phyloP scores from a whole-genome alignment of 2,888 invertebrate species.

The Mythimna loreyi region DNA sequence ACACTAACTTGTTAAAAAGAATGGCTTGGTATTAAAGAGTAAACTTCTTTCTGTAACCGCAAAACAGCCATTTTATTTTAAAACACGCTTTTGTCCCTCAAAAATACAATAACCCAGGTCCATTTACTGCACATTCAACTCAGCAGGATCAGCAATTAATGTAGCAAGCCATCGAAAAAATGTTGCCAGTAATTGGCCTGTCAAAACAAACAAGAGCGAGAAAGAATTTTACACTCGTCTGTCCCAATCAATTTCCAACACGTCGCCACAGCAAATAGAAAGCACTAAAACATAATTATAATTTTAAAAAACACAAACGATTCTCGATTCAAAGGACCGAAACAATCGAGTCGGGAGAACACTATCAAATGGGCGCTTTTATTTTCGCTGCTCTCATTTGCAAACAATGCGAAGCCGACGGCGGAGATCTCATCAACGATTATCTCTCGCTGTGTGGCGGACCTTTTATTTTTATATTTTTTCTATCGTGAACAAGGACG shows the following conservation, averaged over 20 bases:
- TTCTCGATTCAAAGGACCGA: constrained; percentile 68
- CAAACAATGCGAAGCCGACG: constrained; percentile 84
- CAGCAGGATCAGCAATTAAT: constrained; percentile 29
- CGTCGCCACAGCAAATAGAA: constrained; percentile 60
- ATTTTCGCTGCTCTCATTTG: constrained; percentile 82
- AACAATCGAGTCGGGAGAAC: constrained; percentile 74
- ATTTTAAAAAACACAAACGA: constrained; percentile 68
- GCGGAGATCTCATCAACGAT: constrained; percentile 83
- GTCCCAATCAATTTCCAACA: constrained; percentile 45
- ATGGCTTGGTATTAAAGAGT: not conserved
- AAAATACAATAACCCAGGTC: constrained; percentile 13
- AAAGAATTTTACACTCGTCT: constrained; percentile 27
- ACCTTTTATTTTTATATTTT: constrained; percentile 65
- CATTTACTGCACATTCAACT: constrained; percentile 28
- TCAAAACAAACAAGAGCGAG: constrained; percentile 47
- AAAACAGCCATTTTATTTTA: not conserved
- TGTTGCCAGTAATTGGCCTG: constrained; percentile 48
- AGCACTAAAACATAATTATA: constrained; percentile 67
- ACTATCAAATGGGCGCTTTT: constrained; percentile 77
- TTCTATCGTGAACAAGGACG: constrained; percentile 65
- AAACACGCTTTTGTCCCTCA: not conserved
- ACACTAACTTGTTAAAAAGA: not conserved
- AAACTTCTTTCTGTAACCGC: not conserved
- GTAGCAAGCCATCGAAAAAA: constrained; percentile 36
- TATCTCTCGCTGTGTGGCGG: constrained; percentile 75